Base-by-base conservation (phyloP, 2,113 vertebrate species). In the Oenanthe melanoleuca region DNA sequence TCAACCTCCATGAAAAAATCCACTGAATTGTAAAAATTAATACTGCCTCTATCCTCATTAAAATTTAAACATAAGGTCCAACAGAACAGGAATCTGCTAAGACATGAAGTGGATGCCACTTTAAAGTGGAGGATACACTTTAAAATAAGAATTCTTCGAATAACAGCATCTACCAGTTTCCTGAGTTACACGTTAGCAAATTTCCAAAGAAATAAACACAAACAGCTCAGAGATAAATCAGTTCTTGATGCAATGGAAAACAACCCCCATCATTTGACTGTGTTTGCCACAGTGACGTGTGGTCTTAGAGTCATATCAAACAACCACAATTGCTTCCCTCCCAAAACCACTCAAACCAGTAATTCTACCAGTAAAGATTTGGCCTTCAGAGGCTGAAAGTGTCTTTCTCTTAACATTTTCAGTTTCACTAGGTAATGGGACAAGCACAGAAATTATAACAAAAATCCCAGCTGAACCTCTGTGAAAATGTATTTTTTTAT, bases 401-500 rank as follows among this genome's bases (percentile, higher is more conserved):
- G 8, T 2, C 0, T 14, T 85, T 67, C 28, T 69, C 14, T 22
- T 50, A 34, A 12, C 6, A 66, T 80, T 89, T 92, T 92, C 49
- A 80, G 14, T 73, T 59, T 80, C 24, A 26, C 11, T 50, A 63
- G 6, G 22, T 61, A 63, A 9, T 38, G 23, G 11, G 12, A 53
- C 24, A 88, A 75, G 21, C 5, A 65, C 7, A 57, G 50, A 80
- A 60, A 42, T 12, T 0, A 16, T 24, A 72, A 57, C 15, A 66
- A 71, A 82, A 64, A 56, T 37, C 14, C 3, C 9, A 85, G 0
- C 22, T 18, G 31, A 65, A 9, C 31, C 7, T 72, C 31, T 0
- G 1, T 21, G 23, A 80, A 53, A 88, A 40, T 11, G 4, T 0
- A 0, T 50, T 59, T 80, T 42, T 64, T 64, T 1, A 0, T 75